Evolutionary conservation across 1,140 invertebrate genomes (phyloP), one percentile per base, ranked within the genome.

Genomic region (Sycophaga agraensis): DNA sequence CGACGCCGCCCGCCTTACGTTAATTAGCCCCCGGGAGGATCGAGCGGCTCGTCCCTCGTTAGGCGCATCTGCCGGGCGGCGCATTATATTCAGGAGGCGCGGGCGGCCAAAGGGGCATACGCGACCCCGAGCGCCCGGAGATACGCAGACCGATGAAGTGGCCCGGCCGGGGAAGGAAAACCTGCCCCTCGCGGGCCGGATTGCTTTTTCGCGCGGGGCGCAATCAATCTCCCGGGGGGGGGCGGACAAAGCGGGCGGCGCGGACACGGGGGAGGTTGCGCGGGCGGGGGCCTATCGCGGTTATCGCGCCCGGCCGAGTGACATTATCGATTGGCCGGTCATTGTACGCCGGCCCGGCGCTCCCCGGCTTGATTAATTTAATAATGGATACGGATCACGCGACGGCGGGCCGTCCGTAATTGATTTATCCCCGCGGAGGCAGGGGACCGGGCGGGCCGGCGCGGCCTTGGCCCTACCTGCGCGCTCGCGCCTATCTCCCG

Each of bases 1-100:
- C 28, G 28, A 31, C 28, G 28, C 28, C 4, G 28, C n/a, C n/a
- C n/a, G n/a, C n/a, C 73, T 78, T 74, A 72, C 74, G 78, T 78
- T 78, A 80, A 78, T 78, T 78, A 73, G 67, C 74, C 70, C 70
- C 72, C 73, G 74, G 76, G 78, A 78, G 76, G 78, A 77, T 78
- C 76, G 78, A 80, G 78, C 78, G 77, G 75, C 74, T 73, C 72
- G 71, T 77, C 73, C 73, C 76, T 80, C 76, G 75, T 78, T 79
- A 78, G 75, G 72, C 73, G 78, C 74, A 76, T 71, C 76, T 75
- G 75, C 70, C 74, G 67, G 62, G 63, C 67, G 72, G 78, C 78
- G 70, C 73, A 80, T 78, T n/a, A n/a, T 78, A 80, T 80, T 77
- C 75, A 80, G 75, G 69, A 76, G 66, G 63, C 51, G 28, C n/a